Base-by-base conservation (phyloP, 2,113 vertebrate genomes). In the Phycodurus eques region DNA sequence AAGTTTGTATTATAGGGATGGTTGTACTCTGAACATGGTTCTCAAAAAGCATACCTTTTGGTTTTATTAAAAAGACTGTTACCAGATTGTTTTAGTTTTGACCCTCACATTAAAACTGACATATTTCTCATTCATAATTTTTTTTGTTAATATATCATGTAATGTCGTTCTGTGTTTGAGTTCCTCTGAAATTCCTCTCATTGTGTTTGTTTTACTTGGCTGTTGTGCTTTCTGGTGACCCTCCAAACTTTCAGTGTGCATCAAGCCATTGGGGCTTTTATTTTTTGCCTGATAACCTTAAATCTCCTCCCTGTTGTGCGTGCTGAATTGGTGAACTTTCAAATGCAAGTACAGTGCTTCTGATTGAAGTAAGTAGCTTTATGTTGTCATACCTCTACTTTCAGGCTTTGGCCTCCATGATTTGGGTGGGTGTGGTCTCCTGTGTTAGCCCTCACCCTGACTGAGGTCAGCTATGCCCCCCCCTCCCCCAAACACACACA, bases 341-440 rank as follows among this genome's bases (percentile, higher is more conserved):
- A 33, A 20, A 68, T 17, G 22, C 19, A 68, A 33, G 67, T 51
- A 46, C 61, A 17, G 78, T 62, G 74, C 49, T 67, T 76, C 69
- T 73, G 60, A 77, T 66, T 75, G 67, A 60, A 77, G 72, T 51
- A 44, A 75, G 78, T 72, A 77, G 80, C 72, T 70, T 85, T 33
- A 85, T 73, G 68, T 79, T 84, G 60, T 81, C 76, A 69, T 85
- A 73, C 88, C 83, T 91, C 77, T 93, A 83, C 80, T 92, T 91
- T 84, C 92, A 92, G 91, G 86, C 88, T 91, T 89, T 80, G 74
- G 75, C 86, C 90, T 85, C 88, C 88, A 91, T 92, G 91, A 91
- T 87, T 91, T 90, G 88, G 88, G 85, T 87, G 89, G 79, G 83
- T 90, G 89, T 88, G 84, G 81, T 91, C 86, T 92, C 89, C 86